phyloP scores from a whole-genome alignment of 1,140 invertebrate genomes.

The Globodera rostochiensis region DNA sequence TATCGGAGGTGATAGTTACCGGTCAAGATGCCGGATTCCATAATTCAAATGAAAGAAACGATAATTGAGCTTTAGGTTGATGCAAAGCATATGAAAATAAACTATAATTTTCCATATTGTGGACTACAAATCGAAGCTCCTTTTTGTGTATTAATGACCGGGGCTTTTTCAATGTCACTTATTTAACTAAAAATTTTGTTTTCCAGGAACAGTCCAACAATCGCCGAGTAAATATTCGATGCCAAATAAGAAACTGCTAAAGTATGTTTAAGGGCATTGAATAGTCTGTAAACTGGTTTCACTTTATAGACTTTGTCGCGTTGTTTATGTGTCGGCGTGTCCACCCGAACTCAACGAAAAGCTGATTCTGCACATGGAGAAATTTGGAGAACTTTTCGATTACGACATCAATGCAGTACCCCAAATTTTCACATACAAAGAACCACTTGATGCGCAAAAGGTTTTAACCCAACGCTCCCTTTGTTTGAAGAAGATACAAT shows the following conservation, averaged over 20 bases:
- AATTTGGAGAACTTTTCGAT: constrained; percentile 38
- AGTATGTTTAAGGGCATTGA: constrained; percentile 1
- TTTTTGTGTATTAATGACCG: no score
- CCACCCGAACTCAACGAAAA: constrained; percentile 25
- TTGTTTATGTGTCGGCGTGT: constrained; percentile 33
- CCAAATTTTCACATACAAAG: constrained; percentile 34
- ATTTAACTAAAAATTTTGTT: neutral
- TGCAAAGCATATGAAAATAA: no score
- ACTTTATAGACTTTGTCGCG: constrained; percentile 22
- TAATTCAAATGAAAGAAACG: no score
- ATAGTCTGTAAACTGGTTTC: constrained; percentile 12
- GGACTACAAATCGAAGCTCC: no score
- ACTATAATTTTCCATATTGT: no score
- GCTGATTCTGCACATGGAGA: constrained; percentile 37
- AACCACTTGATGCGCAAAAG: constrained; percentile 39
- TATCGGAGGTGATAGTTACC: neutral
- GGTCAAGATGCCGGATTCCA: no score
- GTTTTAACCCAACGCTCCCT: constrained; percentile 2
- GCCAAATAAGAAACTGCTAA: constrained; percentile 28
- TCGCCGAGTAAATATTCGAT: neutral
- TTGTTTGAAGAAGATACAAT: no score
- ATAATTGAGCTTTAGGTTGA: no score
- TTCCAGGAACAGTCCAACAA: neutral
- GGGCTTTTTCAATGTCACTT: no score
- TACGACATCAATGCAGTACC: constrained; percentile 23